Base-by-base conservation (phyloP, 2,888 invertebrate genomes). In the Leucania comma region DNA sequence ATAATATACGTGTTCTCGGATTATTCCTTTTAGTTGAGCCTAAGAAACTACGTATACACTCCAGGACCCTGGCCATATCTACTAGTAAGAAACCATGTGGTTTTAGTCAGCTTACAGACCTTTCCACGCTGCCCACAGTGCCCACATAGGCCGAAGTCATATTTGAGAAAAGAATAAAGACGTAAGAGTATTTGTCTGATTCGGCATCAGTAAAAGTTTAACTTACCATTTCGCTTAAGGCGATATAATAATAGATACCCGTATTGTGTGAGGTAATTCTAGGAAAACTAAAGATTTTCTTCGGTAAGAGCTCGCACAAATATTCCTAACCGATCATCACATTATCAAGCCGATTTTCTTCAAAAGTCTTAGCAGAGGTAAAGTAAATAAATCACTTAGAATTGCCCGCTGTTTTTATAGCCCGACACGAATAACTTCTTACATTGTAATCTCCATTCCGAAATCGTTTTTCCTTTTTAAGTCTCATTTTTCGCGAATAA, bases 381-480 rank as follows among this genome's bases (percentile, higher is more conserved):
- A 17, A 24, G 5, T 12, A 12, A 53, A 53, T 59, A 65, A 69
- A 80, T 72, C 50, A 53, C 29, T 2, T 6, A 9, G 56, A 26
- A 26, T 20, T 17, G 26, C 59, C 35, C 67, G 51, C 71, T 29
- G 8, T 8, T 59, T 80, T 60, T 29, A 73, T 0, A 58, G 80
- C 72, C 75, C 68, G 38, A 68, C 67, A 56, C 69, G 61, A 78
- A 81, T 73, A 79, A 79, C 76, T 80, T 78, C 79, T 79, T 80
- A 82, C 78, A 77, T 69, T 70, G 79, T 86, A 81, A 84, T 86
- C 84, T 84, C 70, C 75, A 82, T 82, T 78, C 74, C 71, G 63
- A 80, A 84, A 86, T 83, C 82, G 81, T 82, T 86, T 83, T 85
- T 77, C 77, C 79, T 82, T 84, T 85, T 80, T 73, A 80, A 82